Base-by-base conservation (phyloP, 2,797 vertebrate species). In the Phoeniculus purpureus region DNA sequence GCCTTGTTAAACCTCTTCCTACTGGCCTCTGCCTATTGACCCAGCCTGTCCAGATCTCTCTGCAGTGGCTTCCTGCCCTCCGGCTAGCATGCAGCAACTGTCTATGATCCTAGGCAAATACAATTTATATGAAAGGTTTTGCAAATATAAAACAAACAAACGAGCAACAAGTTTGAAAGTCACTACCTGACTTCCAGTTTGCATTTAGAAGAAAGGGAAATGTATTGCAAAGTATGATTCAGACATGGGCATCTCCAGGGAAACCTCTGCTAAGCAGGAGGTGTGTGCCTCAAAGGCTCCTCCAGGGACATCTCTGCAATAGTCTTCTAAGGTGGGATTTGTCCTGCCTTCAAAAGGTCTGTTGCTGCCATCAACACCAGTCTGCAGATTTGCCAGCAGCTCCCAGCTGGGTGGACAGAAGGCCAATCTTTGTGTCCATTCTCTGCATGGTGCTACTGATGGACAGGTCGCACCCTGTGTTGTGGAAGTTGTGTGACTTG, bases 21-120 rank as follows among this genome's bases (percentile, higher is more conserved):
- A 43, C 16, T 43, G 43, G 43, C 43, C 43, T 43, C 43, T 43
- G 43, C 43, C 43, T 13, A 43, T 43, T 43, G 43, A 43, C 43
- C 43, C 43, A 43, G 43, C 43, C 43, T 43, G 43, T 43, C 43
- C 43, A 43, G 43, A 43, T 43, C 43, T 43, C 16, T 43, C 43
- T 43, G 43, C 43, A 43, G 43, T 16, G 16, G 13, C 43, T 43
- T 43, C 43, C 43, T 43, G 16, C 13, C 43, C 43, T 43, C 43
- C 14, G 16, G 43, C 9, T 62, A 89, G 51, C 65, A 23, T 87
- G 55, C 93, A 43, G 84, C 55, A 27, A 27, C 29, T 94, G 94
- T 10, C 70, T 27, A 20, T 89, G 9, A 15, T 94, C 81, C 32
- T 78, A 90, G 89, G 50, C 94, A 94, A 87, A 82, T 70, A n/a